Conservation (phyloP, 2,113 vertebrate species). For the Halcyon senegalensis region DNA sequence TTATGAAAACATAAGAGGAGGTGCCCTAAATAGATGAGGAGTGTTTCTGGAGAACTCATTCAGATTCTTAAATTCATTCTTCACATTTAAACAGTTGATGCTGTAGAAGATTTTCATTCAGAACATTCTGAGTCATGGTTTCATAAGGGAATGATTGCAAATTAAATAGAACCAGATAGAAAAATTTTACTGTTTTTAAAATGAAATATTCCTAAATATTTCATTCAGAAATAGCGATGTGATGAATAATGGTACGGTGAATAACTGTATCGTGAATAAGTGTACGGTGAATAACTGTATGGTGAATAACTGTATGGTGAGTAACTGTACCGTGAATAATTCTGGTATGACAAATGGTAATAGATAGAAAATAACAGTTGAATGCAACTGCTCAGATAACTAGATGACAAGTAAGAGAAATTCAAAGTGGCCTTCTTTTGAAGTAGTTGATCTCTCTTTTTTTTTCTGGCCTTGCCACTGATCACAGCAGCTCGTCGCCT, state of each 20-base stretch:
- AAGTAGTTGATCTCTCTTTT: background rate
- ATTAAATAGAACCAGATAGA: background rate
- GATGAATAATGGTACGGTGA: background rate
- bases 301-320: background rate
- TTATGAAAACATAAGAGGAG: background rate
- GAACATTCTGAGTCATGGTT: background rate
- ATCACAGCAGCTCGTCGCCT: background rate
- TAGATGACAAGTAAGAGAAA: background rate
- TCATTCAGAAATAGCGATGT: background rate
- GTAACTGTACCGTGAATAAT: background rate
- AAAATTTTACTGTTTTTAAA: background rate
- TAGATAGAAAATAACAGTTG: background rate
- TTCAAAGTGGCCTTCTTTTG: background rate
- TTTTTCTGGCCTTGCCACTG: background rate
- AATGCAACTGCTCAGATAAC: background rate
- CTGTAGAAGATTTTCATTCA: background rate
- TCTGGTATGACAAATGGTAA: background rate
- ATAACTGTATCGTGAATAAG: background rate
- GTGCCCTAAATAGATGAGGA: background rate
- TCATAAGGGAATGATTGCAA: background rate
- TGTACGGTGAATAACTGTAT: background rate
- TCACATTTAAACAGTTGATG: background rate
- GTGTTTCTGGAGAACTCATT: background rate
- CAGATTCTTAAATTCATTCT: background rate
- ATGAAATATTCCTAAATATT: background rate